Base-by-base conservation (phyloP, 2,113 vertebrate species). In the Larimichthys polyactis region DNA sequence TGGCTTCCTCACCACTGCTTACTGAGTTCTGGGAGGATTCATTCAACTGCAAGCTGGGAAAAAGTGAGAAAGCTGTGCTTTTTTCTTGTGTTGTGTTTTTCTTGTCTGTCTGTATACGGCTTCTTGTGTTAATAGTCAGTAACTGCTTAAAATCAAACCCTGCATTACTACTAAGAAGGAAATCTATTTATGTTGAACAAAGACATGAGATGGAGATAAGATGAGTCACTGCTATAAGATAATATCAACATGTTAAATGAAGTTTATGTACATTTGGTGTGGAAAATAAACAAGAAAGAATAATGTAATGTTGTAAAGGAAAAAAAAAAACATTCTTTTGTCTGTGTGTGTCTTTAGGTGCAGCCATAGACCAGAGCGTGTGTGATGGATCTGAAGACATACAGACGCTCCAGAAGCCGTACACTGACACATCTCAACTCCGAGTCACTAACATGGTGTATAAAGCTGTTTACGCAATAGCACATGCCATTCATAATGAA, bases 401-500 rank as follows among this genome's bases (percentile, higher is more conserved):
- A 4, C 43, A 58, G 5, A 63, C 54, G 0, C 81, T 95, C 5
- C 85, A 88, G 63, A 92, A 24, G 48, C 77, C 87, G 0, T 95
- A 95, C 68, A 92, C 83, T 29, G 94, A 95, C 74, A 94, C 92
- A 0, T 94, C 94, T 24, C 92, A 95, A 74, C 77, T 95, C 11
- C 77, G 94, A 29, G 51, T 93, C 65, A 89, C 90, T n/a, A 92
- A 95, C 87, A 94, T 94, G 92, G 94, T 93, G 27, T 94, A 95
- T 63, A 94, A 95, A 74, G 94, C 94, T 19, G 88, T 91, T 16
- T 93, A 94, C 67, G 93, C 94, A n/a, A 90, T 94, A 67, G 94
- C 92, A 22, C 88, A 95, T 55, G 92, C 93, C 19, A 81, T 94
- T 44, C 91, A 95, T 20, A 77, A 59, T 49, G n/a, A 85, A 5